Conservation (phyloP, 1,140 invertebrate species). For the Pseudomyrmex sp. region DNA sequence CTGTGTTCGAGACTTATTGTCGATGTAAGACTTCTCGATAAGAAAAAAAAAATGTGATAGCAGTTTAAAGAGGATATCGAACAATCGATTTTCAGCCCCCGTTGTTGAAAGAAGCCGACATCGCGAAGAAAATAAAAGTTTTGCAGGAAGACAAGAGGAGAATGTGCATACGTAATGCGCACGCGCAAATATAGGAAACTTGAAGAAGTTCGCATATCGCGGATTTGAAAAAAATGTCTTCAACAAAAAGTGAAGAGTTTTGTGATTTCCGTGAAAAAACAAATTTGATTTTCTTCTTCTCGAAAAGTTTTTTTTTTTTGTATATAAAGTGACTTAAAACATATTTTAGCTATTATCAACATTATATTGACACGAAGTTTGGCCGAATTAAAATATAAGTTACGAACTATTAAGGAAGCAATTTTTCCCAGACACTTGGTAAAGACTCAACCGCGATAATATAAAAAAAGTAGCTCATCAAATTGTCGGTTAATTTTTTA, state of each 20-base stretch:
- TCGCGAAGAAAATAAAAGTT: conserved; percentile 42
- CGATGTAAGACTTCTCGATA: conserved; percentile 8
- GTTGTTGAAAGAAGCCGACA: conserved; percentile 2
- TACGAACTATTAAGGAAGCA: not conserved
- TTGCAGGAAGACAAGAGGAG: not conserved
- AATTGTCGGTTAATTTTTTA: conserved; percentile 4
- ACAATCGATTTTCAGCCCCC: conserved; percentile 24
- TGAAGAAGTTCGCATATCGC: conserved; percentile 11
- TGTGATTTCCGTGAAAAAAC: not conserved
- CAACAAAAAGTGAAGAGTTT: not conserved
- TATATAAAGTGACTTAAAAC: not conserved
- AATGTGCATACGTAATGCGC: not conserved
- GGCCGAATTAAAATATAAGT: conserved; percentile 5
- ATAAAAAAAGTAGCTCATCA: not conserved
- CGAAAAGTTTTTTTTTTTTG: too few species aligned
- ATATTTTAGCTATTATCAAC: not conserved
- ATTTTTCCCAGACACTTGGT: not conserved
- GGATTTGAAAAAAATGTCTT: conserved; percentile 5
- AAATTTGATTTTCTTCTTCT: not conserved
- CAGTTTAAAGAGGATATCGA: conserved; percentile 25
- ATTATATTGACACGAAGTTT: too few species aligned
- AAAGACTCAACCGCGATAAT: not conserved
- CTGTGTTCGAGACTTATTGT: conserved; percentile 31
- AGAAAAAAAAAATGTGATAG: conserved; percentile 22
- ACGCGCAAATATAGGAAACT: not conserved